Percentiles rank a stretch among this genome's conserved stretches.
Conservation (phyloP, 2,113 vertebrate genomes). For the Macroglossus sobrinus region DNA sequence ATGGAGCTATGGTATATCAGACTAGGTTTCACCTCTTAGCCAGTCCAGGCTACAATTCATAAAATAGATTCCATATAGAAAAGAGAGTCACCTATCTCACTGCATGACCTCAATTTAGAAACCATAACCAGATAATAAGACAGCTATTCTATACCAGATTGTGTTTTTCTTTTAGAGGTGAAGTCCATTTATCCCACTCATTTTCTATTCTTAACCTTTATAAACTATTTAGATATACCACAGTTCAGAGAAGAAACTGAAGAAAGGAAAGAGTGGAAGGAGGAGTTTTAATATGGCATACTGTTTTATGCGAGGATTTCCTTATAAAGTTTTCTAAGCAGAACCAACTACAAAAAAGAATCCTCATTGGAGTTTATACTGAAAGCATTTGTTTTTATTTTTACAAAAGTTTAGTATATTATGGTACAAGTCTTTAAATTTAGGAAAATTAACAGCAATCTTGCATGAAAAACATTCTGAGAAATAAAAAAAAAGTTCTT, state of each 20-base stretch:
- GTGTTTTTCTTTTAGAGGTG: neutral
- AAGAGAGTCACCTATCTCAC: neutral
- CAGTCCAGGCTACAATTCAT: neutral
- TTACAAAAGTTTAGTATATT: neutral
- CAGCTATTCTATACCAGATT: fast-evolving
- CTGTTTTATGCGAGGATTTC: neutral
- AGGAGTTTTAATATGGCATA: neutral
- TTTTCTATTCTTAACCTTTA: neutral
- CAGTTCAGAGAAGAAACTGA: neutral
- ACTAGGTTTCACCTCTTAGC: neutral
- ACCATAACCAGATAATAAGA: neutral
- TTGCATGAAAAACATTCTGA: neutral
- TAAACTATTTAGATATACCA: neutral
- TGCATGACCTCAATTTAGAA: neutral
- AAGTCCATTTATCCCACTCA: neutral
- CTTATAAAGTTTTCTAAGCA: neutral
- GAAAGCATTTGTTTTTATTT: neutral
- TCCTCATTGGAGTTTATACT: neutral
- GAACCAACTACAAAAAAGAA: neutral
- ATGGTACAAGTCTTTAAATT: neutral
- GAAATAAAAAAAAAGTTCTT: neutral
- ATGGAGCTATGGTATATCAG: neutral
- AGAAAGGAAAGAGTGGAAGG: neutral
- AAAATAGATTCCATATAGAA: neutral
- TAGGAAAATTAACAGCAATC: neutral